phyloP scores from a whole-genome alignment of 2,888 invertebrate genomes.

The Villa cingulata region DNA sequence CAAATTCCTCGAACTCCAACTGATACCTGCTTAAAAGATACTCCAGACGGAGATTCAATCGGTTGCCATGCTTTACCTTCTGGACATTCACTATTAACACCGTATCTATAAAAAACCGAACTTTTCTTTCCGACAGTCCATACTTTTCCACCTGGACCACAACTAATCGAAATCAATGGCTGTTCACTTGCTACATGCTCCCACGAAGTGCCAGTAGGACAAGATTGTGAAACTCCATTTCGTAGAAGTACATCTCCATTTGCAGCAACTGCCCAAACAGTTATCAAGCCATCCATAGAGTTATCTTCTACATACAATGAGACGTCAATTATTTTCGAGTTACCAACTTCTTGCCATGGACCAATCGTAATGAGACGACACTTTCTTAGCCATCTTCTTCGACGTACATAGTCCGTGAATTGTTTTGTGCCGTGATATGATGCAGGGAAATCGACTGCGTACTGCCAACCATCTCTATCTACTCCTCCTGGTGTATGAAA shows the following conservation, averaged over 20 bases:
- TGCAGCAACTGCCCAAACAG: constrained; percentile 74
- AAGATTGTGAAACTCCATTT: constrained; percentile 56
- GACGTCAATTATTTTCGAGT: constrained; percentile 68
- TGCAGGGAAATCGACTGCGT: constrained; percentile 82
- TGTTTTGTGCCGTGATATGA: constrained; percentile 73
- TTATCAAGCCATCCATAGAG: constrained; percentile 36
- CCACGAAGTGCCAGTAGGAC: constrained; percentile 51
- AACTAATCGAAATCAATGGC: constrained; percentile 55
- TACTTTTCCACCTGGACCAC: constrained; percentile 51
- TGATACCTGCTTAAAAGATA: constrained; percentile 59
- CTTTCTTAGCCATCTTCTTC: constrained; percentile 70
- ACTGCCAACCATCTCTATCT: constrained; percentile 89
- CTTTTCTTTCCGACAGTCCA: constrained; percentile 85
- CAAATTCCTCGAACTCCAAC: constrained; percentile 61
- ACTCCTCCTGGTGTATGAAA: constrained; percentile 80
- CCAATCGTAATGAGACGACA: constrained; percentile 72
- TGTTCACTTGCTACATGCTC: constrained; percentile 54
- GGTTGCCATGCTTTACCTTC: constrained; percentile 62
- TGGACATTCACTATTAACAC: constrained; percentile 53
- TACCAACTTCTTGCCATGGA: constrained; percentile 80
- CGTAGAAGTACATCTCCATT: constrained; percentile 78
- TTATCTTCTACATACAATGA: constrained; percentile 48
- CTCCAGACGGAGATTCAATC: constrained; percentile 56
- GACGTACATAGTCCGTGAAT: constrained; percentile 77
- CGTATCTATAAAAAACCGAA: constrained; percentile 63